Evolutionary conservation across 2,113 vertebrate species (phyloP), one percentile per base, ranked within the genome.

Genomic region (Saguinus midas): DNA sequence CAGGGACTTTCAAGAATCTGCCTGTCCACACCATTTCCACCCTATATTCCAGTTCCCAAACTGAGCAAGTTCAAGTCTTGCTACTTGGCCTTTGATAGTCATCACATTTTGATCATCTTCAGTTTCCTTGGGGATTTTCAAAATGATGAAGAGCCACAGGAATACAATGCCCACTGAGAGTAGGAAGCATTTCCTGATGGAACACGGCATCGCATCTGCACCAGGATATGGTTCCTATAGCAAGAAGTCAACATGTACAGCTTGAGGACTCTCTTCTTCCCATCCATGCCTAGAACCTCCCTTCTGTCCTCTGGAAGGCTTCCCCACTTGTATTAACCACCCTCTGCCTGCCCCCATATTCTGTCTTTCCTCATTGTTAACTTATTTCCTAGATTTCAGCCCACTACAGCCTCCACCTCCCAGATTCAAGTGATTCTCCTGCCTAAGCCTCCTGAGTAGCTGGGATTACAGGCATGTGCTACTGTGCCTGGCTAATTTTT

Each of bases 141-240:
- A 21, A 8, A 4, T 87, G 83, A 93, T 10, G 66, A 96, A n/a
- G 32, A 96, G 6, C 94, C 95, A 97, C 83, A 96, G 90, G 80
- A 91, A 8, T 6, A 37, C 8, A 0, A 87, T 1, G 23, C 61
- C 83, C 55, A 58, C 1, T 2, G 29, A 76, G 57, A 16, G 8
- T 0, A 84, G 0, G n/a, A 88, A 21, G 87, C 23, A 72, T 18
- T 0, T 6, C 37, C 68, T 21, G 73, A 55, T 4, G 82, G 75
- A 40, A 2, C 48, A 72, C 6, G 0, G 37, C 94, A 92, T 93
- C 2, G 2, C 8, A 3, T 32, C 58, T 6, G 10, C 0, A 0
- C 18, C 0, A 14, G n/a, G 40, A 1, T 35, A 0, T 0, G 2
- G 43, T 17, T 85, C 89, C 97, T 97, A 18, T 1, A 73, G 64